Conservation (phyloP, 2,888 invertebrate species). For the Drosophila dives region DNA sequence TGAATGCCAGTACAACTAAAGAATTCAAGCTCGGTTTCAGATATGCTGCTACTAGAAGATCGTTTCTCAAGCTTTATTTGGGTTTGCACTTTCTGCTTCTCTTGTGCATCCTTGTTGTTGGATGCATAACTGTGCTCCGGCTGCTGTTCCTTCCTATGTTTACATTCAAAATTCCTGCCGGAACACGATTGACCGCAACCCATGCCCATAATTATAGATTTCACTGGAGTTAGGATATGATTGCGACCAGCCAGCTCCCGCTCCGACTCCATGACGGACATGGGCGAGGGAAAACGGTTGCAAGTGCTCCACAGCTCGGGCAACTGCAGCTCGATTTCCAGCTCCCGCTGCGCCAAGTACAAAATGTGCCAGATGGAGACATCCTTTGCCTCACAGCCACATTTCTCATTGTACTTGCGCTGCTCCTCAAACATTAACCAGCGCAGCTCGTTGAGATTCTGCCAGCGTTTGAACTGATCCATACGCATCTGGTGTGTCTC, state of each 20-base stretch:
- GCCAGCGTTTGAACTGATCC: slow-evolving; percentile 51
- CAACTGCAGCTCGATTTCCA: slow-evolving; percentile 65
- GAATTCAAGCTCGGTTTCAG: not conserved
- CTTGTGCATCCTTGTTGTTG: not conserved
- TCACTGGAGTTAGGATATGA: slow-evolving; percentile 12
- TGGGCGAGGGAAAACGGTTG: slow-evolving; percentile 60
- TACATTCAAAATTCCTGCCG: too few relatives aligned
- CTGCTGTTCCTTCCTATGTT: not conserved
- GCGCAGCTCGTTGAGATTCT: slow-evolving; percentile 52
- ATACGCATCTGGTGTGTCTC: slow-evolving; percentile 5
- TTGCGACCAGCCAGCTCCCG: slow-evolving; percentile 9
- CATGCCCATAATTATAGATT: slow-evolving; percentile 28
- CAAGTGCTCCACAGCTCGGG: slow-evolving; percentile 29
- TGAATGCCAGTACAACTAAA: not conserved
- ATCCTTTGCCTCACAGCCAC: not conserved
- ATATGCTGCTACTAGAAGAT: not conserved
- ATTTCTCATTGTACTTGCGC: slow-evolving; percentile 35
- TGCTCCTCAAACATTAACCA: slow-evolving; percentile 60
- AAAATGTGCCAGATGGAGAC: slow-evolving; percentile 76
- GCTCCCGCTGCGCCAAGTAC: slow-evolving; percentile 63
- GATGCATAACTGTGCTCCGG: not conserved
- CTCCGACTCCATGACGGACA: slow-evolving; percentile 38
- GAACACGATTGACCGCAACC: not conserved
- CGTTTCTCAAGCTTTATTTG: not conserved
- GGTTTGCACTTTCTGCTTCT: not conserved